Evolutionary conservation across 2,888 invertebrate species (phyloP), one percentile per base, ranked within the genome.

Genomic region (Rhodophaea formosa): DNA sequence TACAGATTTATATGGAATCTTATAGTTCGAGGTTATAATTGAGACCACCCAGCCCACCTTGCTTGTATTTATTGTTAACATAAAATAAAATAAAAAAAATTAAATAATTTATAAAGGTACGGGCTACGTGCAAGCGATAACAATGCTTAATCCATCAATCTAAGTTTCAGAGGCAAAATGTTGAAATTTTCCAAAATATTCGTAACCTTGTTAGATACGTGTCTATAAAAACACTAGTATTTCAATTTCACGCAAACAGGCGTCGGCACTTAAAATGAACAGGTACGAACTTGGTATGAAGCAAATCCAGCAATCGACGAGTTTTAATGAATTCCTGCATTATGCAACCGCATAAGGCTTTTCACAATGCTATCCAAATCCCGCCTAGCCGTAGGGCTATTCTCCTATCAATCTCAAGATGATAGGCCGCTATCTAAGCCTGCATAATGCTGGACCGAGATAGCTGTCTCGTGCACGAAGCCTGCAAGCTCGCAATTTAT

Each of bases 401-500:
- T 86, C 86, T 82, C 88, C 90, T 90, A 91, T 91, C 90, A 90
- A 91, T 91, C 91, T 89, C 77, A 68, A 86, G 90, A 90, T 90
- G 91, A 91, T 91, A 90, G 88, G 72, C 80, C 75, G 77, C 84
- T 88, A 89, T 89, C 88, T 80, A 77, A 71, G 65, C 70, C 72
- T 89, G 90, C 89, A 90, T 91, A 90, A 90, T 90, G 88, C 88
- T 85, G 79, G 82, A 72, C 74, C 78, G 82, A 86, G 90, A 91
- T 91, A 88, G 88, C 90, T 88, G 89, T 89, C 90, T 89, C 80
- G 78, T 68, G 87, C 91, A 91, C 91, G 91, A 91, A 90, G 90
- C 91, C 91, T 91, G 82, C 83, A 81, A 91, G 91, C 86, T 90
- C 80, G 90, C 90, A 91, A 90, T 91, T 91, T 91, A 91, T 91